Conservation (phyloP, 2,888 invertebrate genomes). For the Ischnus inquisitorius region DNA sequence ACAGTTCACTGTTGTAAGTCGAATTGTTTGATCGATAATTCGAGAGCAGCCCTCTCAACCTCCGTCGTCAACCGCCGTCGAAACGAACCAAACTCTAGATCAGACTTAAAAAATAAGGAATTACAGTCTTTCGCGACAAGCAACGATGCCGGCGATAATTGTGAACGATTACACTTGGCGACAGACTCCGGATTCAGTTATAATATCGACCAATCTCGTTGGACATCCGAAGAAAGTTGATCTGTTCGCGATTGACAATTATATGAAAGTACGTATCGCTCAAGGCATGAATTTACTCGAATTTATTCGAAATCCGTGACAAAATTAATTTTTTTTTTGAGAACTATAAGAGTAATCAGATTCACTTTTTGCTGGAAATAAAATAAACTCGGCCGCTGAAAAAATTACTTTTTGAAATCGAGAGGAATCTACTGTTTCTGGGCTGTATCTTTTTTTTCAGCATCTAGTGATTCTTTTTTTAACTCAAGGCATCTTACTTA, state of each 20-base stretch:
- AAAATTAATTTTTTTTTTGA: too few relatives aligned
- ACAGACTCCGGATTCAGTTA: conserved; percentile 88
- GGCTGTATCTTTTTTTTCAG: too few relatives aligned
- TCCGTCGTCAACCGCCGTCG: not conserved
- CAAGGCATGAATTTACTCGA: not conserved
- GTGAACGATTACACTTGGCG: conserved; percentile 92
- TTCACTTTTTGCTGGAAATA: too few relatives aligned
- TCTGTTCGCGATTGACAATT: conserved; percentile 89
- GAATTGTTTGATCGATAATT: conserved; percentile 77
- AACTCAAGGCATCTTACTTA: too few relatives aligned
- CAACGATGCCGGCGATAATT: conserved; percentile 89
- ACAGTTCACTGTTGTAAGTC: conserved; percentile 32
- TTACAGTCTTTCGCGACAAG: conserved; percentile 5
- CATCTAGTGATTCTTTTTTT: too few relatives aligned
- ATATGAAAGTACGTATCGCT: conserved; percentile 87
- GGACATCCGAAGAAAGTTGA: conserved; percentile 89
- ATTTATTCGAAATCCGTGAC: not conserved
- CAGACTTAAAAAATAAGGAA: not conserved
- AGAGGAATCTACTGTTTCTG: too few relatives aligned
- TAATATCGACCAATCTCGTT: conserved; percentile 89
- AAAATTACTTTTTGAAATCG: too few relatives aligned
- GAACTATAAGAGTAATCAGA: too few relatives aligned
- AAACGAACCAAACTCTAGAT: not conserved
- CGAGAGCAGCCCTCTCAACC: conserved; percentile 31
- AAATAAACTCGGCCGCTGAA: too few relatives aligned